phyloP scores from a whole-genome alignment of 2,888 invertebrate genomes.

The Synanthedon tipuliformis region DNA sequence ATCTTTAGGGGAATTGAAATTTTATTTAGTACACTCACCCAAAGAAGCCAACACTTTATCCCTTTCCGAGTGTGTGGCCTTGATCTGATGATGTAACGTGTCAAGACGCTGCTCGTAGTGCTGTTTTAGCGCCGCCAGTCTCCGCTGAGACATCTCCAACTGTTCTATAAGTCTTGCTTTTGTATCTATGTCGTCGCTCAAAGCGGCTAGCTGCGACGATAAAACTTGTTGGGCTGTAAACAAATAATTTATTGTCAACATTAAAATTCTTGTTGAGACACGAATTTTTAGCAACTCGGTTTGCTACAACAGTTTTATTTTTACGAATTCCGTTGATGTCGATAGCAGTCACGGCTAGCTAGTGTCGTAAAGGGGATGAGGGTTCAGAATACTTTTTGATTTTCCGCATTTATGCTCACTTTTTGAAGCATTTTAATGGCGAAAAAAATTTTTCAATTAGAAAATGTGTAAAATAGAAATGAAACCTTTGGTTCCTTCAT shows the following conservation, averaged over 20 bases:
- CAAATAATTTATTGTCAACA: not conserved
- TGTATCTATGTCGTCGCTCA: slow-evolving; percentile 94
- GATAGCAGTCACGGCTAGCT: too few species aligned
- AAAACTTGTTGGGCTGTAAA: slow-evolving; percentile 63
- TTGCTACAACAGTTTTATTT: too few species aligned
- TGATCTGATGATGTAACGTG: slow-evolving; percentile 85
- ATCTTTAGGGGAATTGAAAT: too few species aligned
- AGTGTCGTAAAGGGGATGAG: too few species aligned
- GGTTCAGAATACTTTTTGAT: too few species aligned
- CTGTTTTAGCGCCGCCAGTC: slow-evolving; percentile 84
- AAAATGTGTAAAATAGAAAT: too few species aligned
- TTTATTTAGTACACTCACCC: slow-evolving; percentile 23
- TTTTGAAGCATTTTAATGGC: too few species aligned
- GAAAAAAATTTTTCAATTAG: too few species aligned
- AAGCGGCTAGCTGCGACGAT: slow-evolving; percentile 85
- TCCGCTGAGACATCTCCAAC: slow-evolving; percentile 87
- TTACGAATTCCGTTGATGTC: too few species aligned
- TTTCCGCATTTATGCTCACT: too few species aligned
- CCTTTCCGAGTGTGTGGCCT: slow-evolving; percentile 89
- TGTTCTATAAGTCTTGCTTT: slow-evolving; percentile 96
- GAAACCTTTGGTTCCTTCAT: slow-evolving; percentile 70
- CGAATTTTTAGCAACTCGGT: too few species aligned
- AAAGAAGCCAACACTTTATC: slow-evolving; percentile 84
- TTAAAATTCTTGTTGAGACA: not conserved
- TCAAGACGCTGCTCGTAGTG: slow-evolving; percentile 94